Conservation (phyloP, 2,797 vertebrate species). For the Diceros bicornis region DNA sequence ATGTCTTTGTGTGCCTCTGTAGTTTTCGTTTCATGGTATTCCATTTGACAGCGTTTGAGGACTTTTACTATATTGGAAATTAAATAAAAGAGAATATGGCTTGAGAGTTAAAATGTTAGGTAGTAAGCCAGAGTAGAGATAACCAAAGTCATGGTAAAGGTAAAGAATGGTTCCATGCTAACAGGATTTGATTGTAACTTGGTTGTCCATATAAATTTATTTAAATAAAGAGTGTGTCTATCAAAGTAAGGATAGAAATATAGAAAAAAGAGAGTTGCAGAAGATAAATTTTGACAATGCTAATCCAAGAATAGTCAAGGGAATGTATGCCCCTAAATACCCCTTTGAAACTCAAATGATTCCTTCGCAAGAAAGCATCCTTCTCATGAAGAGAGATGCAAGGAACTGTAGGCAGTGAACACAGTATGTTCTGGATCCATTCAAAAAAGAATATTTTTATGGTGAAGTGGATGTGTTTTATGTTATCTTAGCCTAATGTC, state of each 20-base stretch:
- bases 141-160: background rate
- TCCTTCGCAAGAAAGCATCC: background rate
- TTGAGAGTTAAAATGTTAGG: constrained; percentile 37
- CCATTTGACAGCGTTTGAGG: background rate
- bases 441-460: background rate
- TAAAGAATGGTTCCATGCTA: background rate
- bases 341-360: background rate
- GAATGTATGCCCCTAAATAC: background rate
- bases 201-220: constrained; percentile 1
- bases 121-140: background rate
- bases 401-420: background rate
- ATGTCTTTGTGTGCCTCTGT: background rate
- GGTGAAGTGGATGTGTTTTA: background rate
- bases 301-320: background rate
- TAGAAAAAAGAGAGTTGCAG: background rate
- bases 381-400: background rate
- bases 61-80: constrained; percentile 30
- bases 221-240: background rate
- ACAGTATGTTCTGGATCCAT: background rate
- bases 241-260: background rate
- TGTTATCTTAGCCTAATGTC: constrained; percentile 22
- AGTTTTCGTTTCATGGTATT: constrained; percentile 25
- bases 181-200: constrained; percentile 4
- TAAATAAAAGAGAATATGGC: constrained; percentile 22
- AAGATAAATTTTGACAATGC: constrained; percentile 11